Evolutionary conservation across 1,140 invertebrate species (phyloP), one percentile per base, ranked within the genome.

Genomic region (Palaemon carinicauda): DNA sequence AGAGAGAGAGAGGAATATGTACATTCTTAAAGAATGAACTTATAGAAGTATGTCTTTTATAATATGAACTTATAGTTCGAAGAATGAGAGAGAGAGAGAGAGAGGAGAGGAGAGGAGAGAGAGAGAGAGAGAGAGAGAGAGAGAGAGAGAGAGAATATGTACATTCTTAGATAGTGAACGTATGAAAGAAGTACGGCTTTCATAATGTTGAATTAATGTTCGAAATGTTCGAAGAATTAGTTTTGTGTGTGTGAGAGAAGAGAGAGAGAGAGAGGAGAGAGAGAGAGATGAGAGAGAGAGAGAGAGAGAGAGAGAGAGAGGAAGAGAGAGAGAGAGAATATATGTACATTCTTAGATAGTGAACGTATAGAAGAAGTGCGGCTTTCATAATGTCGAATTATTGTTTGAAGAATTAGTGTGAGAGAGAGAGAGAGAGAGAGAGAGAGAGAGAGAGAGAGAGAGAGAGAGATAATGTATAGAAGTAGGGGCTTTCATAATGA

Each of bases 91-190:
- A 29, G 24, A 29, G 50, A 51, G 73, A 53, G 10, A 17, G 52
- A 69, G 5, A 52, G 27, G 21, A 78, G 73, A 74, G 82, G 78
- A 74, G 78, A 75, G 51, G 82, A 75, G 78, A 75, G 74, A 79
- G 82, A n/a, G 31, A 77, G 3, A 19, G 15, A 24, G 31, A 31
- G 19, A n/a, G n/a, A n/a, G n/a, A n/a, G n/a, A n/a, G 53, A 9
- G 33, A 27, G 52, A 5, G 41, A 53, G 73, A 12, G 21, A 15
- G 50, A 27, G 71, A 21, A 54, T 50, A 17, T 24, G 52, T 19
- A 29, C 14, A 10, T 14, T 17, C 19, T 19, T 21, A n/a, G 21
- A 52, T 19, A 53, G 78, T n/a, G 51, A n/a, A 52, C 41, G 14
- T 14, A 12, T 24, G 17, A 19, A 54, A 52, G 7, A 17, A 51